Evolutionary conservation across 1,140 invertebrate species (phyloP).

Genomic region (Drosophila parvula): DNA sequence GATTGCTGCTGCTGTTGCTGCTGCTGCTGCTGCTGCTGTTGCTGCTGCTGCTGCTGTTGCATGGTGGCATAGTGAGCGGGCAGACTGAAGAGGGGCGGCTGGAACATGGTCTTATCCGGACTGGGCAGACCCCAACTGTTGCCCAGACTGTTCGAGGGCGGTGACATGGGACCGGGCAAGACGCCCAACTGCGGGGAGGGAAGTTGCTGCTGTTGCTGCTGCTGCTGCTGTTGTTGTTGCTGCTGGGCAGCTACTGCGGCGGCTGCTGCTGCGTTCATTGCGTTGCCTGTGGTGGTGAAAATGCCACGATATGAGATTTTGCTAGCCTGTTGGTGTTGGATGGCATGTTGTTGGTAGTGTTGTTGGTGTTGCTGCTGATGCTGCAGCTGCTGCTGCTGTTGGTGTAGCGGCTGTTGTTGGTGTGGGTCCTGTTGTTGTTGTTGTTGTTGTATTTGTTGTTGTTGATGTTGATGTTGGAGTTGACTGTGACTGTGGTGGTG

Average conservation of each 20-base stretch:
- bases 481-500: slow-evolving; percentile 78
- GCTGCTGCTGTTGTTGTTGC: slow-evolving; percentile 60
- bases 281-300: slow-evolving; percentile 87
- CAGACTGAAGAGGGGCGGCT: slow-evolving; percentile 86
- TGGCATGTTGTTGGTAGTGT: slow-evolving; percentile 79
- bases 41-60: slow-evolving; percentile 70
- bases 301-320: slow-evolving; percentile 90
- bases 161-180: slow-evolving; percentile 85
- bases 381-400: slow-evolving; percentile 71
- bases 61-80: slow-evolving; percentile 81
- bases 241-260: slow-evolving; percentile 42
- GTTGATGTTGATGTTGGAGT: slow-evolving; percentile 43
- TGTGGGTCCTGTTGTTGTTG: slow-evolving; percentile 65
- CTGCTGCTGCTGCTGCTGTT: slow-evolving; percentile 68
- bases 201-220: slow-evolving; percentile 71
- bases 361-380: slow-evolving; percentile 72
- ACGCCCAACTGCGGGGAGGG: slow-evolving; percentile 76
- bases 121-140: slow-evolving; percentile 86
- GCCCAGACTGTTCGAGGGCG: slow-evolving; percentile 79
- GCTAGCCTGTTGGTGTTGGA: slow-evolving; percentile 85
- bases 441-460: slow-evolving; percentile 60
- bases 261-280: slow-evolving; percentile 69
- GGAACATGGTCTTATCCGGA: slow-evolving; percentile 87
- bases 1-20: slow-evolving; percentile 67
- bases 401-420: slow-evolving; percentile 61